phyloP scores from a whole-genome alignment of 1,140 invertebrate genomes.

The Galleria mellonella region DNA sequence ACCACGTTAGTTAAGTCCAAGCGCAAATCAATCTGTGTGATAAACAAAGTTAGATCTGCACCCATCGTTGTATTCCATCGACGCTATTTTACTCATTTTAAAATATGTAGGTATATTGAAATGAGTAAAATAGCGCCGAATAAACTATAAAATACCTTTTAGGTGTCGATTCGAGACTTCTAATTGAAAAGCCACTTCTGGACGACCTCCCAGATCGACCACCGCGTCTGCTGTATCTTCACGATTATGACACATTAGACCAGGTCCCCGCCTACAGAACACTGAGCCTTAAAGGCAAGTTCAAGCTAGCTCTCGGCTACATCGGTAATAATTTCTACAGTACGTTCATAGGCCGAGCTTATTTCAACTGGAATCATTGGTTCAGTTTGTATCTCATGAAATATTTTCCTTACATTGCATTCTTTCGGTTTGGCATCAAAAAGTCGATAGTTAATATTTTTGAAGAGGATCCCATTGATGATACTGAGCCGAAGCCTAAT shows the following conservation, averaged over 20 bases:
- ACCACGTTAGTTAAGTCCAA: too few species aligned
- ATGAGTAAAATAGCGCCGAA: too few species aligned
- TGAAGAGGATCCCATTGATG: conserved; percentile 40
- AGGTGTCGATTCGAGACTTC: conserved; percentile 38
- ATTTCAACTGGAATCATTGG: conserved; percentile 48
- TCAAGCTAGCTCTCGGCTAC: conserved; percentile 24
- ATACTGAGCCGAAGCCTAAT: conserved; percentile 38
- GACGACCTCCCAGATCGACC: conserved; percentile 19
- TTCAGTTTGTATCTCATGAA: conserved; percentile 47
- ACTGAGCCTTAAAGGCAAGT: conserved; percentile 25
- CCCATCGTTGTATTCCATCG: too few species aligned
- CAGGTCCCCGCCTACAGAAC: conserved; percentile 31
- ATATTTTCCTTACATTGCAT: conserved; percentile 59
- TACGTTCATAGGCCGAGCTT: conserved; percentile 38
- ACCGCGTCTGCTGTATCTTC: conserved; percentile 27
- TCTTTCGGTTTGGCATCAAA: conserved; percentile 50
- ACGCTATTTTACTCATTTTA: too few species aligned
- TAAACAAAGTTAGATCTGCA: too few species aligned
- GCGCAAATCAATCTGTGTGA: too few species aligned
- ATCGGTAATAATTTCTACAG: conserved; percentile 21
- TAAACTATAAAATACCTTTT: conserved; percentile 11
- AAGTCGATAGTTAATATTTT: conserved; percentile 54
- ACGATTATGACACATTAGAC: conserved; percentile 37
- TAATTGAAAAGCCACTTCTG: conserved; percentile 32
- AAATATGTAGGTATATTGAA: too few species aligned